Percentiles rank a stretch among this genome's conserved stretches.
phyloP scores from a whole-genome alignment of 2,113 vertebrate genomes.

The Gymnogyps californianus region DNA sequence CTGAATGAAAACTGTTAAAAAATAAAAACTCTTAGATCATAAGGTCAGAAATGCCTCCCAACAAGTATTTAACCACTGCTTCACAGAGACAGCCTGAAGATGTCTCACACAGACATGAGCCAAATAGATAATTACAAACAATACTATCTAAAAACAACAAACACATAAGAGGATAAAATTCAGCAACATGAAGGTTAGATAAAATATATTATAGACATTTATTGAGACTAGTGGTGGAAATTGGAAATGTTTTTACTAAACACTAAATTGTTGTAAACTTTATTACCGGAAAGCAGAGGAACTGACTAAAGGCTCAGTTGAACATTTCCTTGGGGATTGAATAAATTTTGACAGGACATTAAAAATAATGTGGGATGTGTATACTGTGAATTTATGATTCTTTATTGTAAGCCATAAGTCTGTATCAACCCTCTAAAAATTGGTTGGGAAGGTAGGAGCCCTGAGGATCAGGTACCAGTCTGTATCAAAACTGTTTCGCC shows the following conservation, averaged over 20 bases:
- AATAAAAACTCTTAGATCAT: not conserved
- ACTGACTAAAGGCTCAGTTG: fast-evolving
- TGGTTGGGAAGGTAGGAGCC: not conserved
- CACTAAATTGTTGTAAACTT: not conserved
- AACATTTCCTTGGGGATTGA: not conserved
- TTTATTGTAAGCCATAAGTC: not conserved
- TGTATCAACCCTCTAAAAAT: not conserved
- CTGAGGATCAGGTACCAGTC: not conserved
- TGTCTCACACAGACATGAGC: not conserved
- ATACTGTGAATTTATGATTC: not conserved
- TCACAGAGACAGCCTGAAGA: not conserved
- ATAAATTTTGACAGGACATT: not conserved
- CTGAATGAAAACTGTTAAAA: not conserved
- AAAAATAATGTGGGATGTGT: not conserved
- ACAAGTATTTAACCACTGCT: not conserved
- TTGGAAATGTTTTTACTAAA: not conserved
- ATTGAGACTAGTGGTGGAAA: not conserved
- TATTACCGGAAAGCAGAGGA: not conserved
- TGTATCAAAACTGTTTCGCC: not conserved
- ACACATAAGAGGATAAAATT: not conserved
- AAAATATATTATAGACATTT: not conserved
- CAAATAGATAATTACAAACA: not conserved
- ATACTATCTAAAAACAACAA: not conserved
- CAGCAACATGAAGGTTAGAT: not conserved
- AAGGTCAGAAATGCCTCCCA: not conserved